A percentile compares a stretch with the other conserved stretches of the same genome.
Conservation (phyloP, 2,888 invertebrate genomes). For the Lasioglossum morio region DNA sequence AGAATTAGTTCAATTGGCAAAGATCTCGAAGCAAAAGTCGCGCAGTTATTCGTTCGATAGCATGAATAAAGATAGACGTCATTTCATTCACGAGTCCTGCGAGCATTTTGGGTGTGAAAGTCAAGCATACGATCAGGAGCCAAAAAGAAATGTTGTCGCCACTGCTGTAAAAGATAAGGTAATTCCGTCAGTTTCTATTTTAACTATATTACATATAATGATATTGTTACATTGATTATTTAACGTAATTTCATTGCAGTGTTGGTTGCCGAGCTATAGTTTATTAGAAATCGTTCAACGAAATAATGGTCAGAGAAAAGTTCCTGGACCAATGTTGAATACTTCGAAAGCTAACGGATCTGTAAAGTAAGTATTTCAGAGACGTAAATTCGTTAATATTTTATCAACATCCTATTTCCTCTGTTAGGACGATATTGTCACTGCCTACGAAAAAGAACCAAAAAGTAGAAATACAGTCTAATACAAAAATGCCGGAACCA, state of each 20-base stretch:
- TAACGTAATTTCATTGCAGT: constrained; percentile 85
- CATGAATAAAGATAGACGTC: constrained; percentile 97
- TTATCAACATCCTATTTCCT: constrained; percentile 23
- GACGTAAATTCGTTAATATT: not conserved
- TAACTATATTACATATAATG: not conserved
- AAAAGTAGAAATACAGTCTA: constrained; percentile 69
- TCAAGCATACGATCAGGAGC: constrained; percentile 97
- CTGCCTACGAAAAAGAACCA: constrained; percentile 77
- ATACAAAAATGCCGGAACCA: constrained; percentile 71
- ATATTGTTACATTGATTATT: not conserved
- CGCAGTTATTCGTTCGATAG: constrained; percentile 95
- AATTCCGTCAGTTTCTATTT: constrained; percentile 23
- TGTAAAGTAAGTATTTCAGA: constrained; percentile 73
- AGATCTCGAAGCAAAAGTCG: constrained; percentile 93
- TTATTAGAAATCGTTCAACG: constrained; percentile 93
- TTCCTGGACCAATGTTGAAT: constrained; percentile 89
- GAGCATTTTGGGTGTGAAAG: constrained; percentile 98
- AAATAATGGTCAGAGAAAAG: constrained; percentile 91
- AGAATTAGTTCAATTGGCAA: constrained; percentile 94
- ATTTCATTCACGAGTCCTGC: constrained; percentile 97
- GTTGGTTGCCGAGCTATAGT: constrained; percentile 95
- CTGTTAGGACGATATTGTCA: constrained; percentile 77
- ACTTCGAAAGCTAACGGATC: constrained; percentile 74
- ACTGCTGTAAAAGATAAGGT: constrained; percentile 93
- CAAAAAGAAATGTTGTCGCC: constrained; percentile 97